Percentiles rank a stretch among this genome's conserved stretches.
Conservation (phyloP, 2,888 invertebrate genomes). For the Abrostola tripartita region DNA sequence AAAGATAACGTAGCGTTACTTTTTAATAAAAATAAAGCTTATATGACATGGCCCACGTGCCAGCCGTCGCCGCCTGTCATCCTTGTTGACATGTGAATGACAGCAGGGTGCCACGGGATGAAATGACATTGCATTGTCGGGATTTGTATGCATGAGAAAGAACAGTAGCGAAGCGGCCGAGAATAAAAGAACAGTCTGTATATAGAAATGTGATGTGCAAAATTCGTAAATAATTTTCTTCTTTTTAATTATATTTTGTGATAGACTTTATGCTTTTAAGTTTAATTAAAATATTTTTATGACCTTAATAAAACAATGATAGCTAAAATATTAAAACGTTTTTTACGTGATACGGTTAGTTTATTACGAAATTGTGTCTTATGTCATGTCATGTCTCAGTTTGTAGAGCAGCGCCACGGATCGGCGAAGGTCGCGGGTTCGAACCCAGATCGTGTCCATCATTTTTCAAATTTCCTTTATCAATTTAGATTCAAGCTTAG, state of each 20-base stretch:
- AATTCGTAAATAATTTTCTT: slow-evolving; percentile 14
- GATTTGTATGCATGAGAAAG: slow-evolving; percentile 69
- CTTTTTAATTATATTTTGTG: slow-evolving; percentile 13
- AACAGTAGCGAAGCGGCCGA: slow-evolving; percentile 48
- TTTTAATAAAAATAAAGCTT: slow-evolving; percentile 74
- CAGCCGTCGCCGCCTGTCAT: slow-evolving; percentile 76
- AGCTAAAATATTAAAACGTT: too few species aligned
- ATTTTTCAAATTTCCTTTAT: too few species aligned
- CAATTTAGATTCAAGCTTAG: too few species aligned
- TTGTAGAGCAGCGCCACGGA: too few species aligned
- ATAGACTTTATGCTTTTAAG: slow-evolving; percentile 1
- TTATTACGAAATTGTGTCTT: too few species aligned
- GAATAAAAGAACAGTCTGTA: slow-evolving; percentile 43
- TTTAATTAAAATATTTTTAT: neutral
- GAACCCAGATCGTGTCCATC: too few species aligned
- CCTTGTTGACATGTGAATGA: slow-evolving; percentile 77
- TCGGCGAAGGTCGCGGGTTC: too few species aligned
- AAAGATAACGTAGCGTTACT: slow-evolving; percentile 46
- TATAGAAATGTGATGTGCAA: slow-evolving; percentile 24
- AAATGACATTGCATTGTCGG: slow-evolving; percentile 64
- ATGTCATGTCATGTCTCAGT: too few species aligned
- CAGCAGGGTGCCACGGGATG: slow-evolving; percentile 65
- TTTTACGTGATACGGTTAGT: too few species aligned
- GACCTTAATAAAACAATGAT: too few species aligned
- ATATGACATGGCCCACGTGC: slow-evolving; percentile 80